A percentile compares a stretch with the other conserved stretches of the same genome.
These are phyloP conservation scores for Orthosia cruda DNA, from an alignment of 2,888 invertebrate genomes.

Conservation along the genomic window DNA sequence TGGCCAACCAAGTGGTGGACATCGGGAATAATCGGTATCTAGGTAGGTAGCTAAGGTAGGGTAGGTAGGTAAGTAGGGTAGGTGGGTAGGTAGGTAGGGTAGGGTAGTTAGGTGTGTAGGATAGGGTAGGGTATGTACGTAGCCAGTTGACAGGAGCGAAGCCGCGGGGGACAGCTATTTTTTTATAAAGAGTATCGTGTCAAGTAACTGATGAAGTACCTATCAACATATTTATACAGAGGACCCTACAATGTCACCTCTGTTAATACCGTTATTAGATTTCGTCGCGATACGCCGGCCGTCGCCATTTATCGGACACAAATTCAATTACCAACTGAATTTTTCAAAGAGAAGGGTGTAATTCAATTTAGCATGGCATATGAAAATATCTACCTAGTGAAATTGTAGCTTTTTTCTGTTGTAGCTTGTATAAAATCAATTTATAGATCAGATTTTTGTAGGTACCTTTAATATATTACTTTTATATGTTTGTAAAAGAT, in stretches of 20 bases:
- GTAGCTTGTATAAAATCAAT: not conserved
- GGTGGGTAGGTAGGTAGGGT: too few relatives aligned
- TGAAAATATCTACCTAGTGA: not conserved
- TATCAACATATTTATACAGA: not conserved
- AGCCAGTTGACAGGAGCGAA: too few relatives aligned
- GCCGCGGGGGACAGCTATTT: too few relatives aligned
- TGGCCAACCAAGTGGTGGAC: too few relatives aligned
- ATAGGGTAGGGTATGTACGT: too few relatives aligned
- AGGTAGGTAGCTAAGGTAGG: too few relatives aligned
- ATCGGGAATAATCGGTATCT: too few relatives aligned
- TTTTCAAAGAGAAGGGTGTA: slow-evolving; percentile 12
- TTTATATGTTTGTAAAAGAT: too few relatives aligned
- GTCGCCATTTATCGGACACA: slow-evolving; percentile 23
- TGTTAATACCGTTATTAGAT: slow-evolving; percentile 26
- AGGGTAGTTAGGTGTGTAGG: too few relatives aligned
- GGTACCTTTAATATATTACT: too few relatives aligned
- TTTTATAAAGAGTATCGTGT: not conserved
- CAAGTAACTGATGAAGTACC: not conserved
- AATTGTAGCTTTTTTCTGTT: not conserved
- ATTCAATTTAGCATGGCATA: not conserved
- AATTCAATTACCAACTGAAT: slow-evolving; percentile 16
- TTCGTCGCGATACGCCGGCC: slow-evolving; percentile 1
- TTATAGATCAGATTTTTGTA: not conserved
- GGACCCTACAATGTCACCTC: not conserved
- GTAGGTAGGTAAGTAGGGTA: too few relatives aligned